These are phyloP conservation scores for Chloromyia formosa DNA, from an alignment of 2,888 invertebrate species.

Conservation along the genomic window DNA sequence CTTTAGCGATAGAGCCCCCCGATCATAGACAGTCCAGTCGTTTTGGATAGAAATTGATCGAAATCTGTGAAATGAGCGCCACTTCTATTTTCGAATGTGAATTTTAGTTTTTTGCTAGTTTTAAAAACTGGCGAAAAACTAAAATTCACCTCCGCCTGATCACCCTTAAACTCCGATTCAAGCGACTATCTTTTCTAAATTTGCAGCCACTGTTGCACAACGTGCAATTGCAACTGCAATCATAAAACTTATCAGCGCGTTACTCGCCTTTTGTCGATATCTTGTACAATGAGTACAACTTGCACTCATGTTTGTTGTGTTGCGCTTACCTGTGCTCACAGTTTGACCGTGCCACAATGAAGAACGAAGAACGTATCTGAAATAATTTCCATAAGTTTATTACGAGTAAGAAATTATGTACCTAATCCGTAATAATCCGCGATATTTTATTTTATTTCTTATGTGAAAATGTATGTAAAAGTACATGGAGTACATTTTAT, in stretches of 20 bases:
- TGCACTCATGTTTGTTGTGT: neutral
- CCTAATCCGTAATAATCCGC: neutral
- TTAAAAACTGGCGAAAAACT: too few species aligned
- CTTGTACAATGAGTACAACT: neutral
- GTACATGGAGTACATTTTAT: too few species aligned
- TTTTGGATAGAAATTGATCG: too few species aligned
- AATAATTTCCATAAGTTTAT: conserved; percentile 22
- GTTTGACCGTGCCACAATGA: too few species aligned
- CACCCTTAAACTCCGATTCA: neutral
- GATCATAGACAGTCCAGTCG: too few species aligned
- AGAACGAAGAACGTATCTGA: neutral
- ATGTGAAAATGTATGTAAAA: too few species aligned
- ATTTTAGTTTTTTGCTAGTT: too few species aligned
- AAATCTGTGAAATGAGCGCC: too few species aligned
- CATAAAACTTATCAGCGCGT: conserved; percentile 42
- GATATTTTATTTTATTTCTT: too few species aligned
- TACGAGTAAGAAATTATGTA: conserved; percentile 16
- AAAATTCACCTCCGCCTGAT: neutral
- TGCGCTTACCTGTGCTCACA: neutral
- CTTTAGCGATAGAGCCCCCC: too few species aligned
- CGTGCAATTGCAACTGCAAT: conserved; percentile 28
- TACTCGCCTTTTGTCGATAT: conserved; percentile 15
- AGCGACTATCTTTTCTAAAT: neutral
- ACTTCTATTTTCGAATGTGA: too few species aligned
- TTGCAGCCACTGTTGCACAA: conserved; percentile 7